A percentile compares a stretch with the other conserved stretches of the same genome.
Conservation (phyloP, 2,797 vertebrate species). For the Liparis tanakae region DNA sequence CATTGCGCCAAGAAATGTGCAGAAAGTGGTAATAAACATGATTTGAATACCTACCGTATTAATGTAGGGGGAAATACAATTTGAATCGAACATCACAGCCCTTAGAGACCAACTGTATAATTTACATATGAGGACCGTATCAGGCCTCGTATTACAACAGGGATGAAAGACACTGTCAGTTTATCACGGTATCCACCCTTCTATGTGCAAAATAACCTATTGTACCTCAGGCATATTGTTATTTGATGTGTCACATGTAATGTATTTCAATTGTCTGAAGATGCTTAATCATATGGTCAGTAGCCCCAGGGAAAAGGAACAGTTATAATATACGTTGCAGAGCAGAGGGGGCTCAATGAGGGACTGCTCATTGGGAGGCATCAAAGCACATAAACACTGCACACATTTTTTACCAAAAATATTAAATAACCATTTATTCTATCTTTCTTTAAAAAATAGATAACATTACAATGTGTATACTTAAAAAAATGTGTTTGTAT, state of each 20-base stretch:
- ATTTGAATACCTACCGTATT: constrained; percentile 87
- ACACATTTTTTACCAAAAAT: background rate
- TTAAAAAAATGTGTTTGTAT: background rate
- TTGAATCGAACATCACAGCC: constrained; percentile 74
- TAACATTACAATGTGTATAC: background rate
- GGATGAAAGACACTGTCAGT: constrained; percentile 87
- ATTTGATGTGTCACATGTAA: constrained; percentile 73
- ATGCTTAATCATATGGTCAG: constrained; percentile 77
- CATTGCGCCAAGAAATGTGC: constrained; percentile 85
- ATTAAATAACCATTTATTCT: background rate
- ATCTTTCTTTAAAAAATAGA: background rate
- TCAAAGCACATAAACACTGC: constrained; percentile 44
- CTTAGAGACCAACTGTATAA: constrained; percentile 68
- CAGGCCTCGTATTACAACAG: constrained; percentile 87
- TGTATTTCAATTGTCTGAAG: constrained; percentile 69
- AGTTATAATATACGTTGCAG: constrained; percentile 66
- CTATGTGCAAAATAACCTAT: constrained; percentile 76
- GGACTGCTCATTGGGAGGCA: constrained; percentile 56
- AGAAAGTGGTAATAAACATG: constrained; percentile 86
- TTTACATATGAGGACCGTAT: constrained; percentile 88
- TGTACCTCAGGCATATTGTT: constrained; percentile 78
- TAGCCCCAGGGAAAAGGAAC: constrained; percentile 56
- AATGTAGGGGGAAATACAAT: constrained; percentile 83
- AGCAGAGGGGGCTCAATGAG: constrained; percentile 26
- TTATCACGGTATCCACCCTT: constrained; percentile 80